Evolutionary conservation across 2,888 invertebrate genomes (phyloP).

Genomic region (Thysanoteuthis rhombus): DNA sequence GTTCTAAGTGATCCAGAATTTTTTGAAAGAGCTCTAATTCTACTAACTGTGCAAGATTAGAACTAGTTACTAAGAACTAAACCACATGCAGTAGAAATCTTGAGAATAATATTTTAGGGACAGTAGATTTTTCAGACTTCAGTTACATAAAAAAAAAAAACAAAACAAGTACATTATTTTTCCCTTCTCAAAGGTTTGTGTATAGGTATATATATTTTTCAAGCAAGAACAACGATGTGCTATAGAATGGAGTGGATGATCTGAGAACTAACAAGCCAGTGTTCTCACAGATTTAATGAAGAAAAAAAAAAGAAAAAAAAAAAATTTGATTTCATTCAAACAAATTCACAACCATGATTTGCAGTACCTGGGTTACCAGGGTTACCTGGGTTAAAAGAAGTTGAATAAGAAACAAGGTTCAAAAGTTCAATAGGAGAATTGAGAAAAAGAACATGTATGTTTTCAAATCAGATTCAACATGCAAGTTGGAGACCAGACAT

Average conservation of each 20-base stretch:
- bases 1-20: not conserved
- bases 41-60: not conserved
- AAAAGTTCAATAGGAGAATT: not conserved
- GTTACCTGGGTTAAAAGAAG: not conserved
- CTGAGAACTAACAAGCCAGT: not conserved
- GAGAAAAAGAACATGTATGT: not conserved
- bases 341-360: constrained; percentile 22
- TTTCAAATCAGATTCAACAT: not conserved
- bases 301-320: too few species aligned
- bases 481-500: constrained; percentile 21
- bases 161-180: too few species aligned
- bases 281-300: not conserved
- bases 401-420: not conserved
- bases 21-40: not conserved
- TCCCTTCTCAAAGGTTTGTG: not conserved
- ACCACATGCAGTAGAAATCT: not conserved
- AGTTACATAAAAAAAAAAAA: not conserved
- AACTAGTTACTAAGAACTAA: constrained; percentile 14
- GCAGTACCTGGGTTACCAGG: not conserved
- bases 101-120: not conserved
- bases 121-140: not conserved
- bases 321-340: constrained; percentile 18
- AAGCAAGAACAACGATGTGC: constrained; percentile 19
- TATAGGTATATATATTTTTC: constrained; percentile 14
- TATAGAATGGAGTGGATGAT: not conserved